Evolutionary conservation across 2,888 invertebrate genomes (phyloP).

Genomic region (Parnassius glacialis): DNA sequence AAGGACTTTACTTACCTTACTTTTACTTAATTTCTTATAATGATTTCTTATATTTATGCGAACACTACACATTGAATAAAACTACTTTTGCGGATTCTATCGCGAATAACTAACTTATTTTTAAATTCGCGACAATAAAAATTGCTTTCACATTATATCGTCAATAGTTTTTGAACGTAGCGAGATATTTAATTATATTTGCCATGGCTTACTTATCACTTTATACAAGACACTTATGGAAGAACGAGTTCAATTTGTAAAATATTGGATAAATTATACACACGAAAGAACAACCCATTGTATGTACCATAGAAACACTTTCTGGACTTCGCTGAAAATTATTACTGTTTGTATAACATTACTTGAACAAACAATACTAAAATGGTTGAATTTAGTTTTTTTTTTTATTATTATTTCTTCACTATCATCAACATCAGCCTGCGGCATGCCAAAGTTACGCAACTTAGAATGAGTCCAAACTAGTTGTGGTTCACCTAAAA

Average conservation of each 20-base stretch:
- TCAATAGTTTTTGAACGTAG: slow-evolving; percentile 8
- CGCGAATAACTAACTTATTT: no score
- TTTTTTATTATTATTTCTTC: slow-evolving; percentile 6
- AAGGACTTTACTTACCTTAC: no score
- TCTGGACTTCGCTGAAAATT: not conserved
- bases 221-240: slow-evolving; percentile 6
- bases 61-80: no score
- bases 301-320: not conserved
- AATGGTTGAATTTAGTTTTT: slow-evolving; percentile 7
- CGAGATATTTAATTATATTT: slow-evolving; percentile 7
- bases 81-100: no score
- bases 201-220: slow-evolving; percentile 4
- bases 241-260: slow-evolving; percentile 10
- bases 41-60: no score
- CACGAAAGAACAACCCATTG: not conserved
- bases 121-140: not conserved
- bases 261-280: slow-evolving; percentile 2
- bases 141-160: slow-evolving; percentile 3
- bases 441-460: no score
- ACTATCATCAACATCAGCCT: no score
- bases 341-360: slow-evolving; percentile 12
- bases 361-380: slow-evolving; percentile 6
- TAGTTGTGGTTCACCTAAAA: no score
- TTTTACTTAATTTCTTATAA: no score
- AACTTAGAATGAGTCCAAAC: no score